phyloP scores from a whole-genome alignment of 2,888 invertebrate species.

The Tetramorium bicarinatum region DNA sequence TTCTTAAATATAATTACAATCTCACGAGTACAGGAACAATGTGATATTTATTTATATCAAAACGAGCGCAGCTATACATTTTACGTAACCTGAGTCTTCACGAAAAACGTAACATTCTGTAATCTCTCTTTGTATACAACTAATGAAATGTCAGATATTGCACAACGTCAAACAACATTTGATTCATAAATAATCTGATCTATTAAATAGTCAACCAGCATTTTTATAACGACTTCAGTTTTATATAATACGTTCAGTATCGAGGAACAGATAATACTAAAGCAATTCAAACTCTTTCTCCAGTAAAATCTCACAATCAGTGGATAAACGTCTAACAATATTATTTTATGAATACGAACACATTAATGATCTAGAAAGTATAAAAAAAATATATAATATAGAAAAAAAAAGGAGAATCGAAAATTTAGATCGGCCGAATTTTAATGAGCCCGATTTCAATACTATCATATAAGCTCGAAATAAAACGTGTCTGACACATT shows the following conservation, averaged over 20 bases:
- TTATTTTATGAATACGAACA: not conserved
- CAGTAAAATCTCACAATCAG: not conserved
- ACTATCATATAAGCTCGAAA: not conserved
- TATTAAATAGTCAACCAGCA: slow-evolving; percentile 26
- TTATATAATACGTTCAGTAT: slow-evolving; percentile 8
- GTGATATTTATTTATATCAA: not conserved
- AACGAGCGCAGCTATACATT: slow-evolving; percentile 4
- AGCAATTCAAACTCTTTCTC: not conserved
- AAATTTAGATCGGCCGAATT: not conserved
- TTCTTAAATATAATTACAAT: slow-evolving; percentile 41
- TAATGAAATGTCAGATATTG: slow-evolving; percentile 6
- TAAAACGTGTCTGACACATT: not conserved
- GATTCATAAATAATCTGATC: slow-evolving; percentile 3
- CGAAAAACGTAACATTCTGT: slow-evolving; percentile 28
- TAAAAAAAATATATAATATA: too few relatives aligned
- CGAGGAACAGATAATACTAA: slow-evolving; percentile 7
- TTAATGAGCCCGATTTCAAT: not conserved
- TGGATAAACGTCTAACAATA: not conserved
- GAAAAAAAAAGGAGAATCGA: not conserved
- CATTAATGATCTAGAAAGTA: not conserved
- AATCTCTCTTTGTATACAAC: slow-evolving; percentile 24
- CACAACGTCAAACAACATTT: slow-evolving; percentile 25
- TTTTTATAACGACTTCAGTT: slow-evolving; percentile 24
- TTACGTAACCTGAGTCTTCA: not conserved
- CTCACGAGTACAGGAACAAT: slow-evolving; percentile 35